Conservation (phyloP, 2,797 vertebrate species). For the Cryptoprocta ferox region DNA sequence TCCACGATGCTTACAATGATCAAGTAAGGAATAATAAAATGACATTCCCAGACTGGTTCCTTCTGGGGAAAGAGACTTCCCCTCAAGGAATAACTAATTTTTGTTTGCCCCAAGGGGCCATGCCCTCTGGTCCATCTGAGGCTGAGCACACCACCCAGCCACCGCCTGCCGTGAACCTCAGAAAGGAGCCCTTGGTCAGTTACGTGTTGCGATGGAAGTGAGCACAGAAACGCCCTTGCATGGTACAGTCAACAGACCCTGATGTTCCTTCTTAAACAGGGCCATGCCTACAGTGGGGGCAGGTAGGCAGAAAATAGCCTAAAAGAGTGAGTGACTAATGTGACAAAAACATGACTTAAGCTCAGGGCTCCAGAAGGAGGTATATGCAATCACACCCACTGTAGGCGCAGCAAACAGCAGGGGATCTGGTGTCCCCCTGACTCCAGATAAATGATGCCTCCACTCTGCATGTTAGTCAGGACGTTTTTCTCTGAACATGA, state of each 20-base stretch:
- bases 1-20: neutral
- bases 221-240: neutral
- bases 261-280: too few relatives aligned
- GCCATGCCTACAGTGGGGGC: too few relatives aligned
- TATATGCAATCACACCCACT: rapidly evolving
- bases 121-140: rapidly evolving
- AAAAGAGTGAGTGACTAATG: neutral
- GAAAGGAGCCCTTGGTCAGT: neutral
- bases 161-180: too few relatives aligned
- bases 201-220: neutral
- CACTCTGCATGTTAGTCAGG: rapidly evolving
- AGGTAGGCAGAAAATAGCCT: neutral
- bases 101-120: neutral
- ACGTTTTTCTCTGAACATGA: neutral
- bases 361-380: neutral
- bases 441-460: neutral
- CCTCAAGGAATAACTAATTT: neutral
- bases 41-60: neutral
- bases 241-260: neutral
- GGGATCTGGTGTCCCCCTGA: rapidly evolving
- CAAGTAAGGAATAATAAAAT: neutral
- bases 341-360: neutral
- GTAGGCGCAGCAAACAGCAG: too few relatives aligned
- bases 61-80: too few relatives aligned
- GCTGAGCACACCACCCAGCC: neutral